phyloP scores from a whole-genome alignment of 2,113 vertebrate genomes.

The Chionomys nivalis region DNA sequence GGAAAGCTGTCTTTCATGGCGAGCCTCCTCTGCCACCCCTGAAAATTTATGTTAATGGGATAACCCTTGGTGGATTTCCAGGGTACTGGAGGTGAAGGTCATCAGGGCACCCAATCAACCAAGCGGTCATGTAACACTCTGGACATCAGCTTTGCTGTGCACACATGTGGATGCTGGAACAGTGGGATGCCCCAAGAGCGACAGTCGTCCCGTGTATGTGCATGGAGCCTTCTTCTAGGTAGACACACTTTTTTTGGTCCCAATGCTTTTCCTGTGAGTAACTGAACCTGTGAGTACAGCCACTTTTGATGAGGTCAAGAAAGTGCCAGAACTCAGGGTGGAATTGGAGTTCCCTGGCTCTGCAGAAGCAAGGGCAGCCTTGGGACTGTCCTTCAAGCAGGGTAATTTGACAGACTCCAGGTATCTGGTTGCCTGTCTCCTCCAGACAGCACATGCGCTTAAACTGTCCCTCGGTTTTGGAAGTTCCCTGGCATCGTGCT shows the following conservation, averaged over 20 bases:
- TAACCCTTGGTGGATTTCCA: no score
- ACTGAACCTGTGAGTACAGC: neutral
- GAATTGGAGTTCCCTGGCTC: neutral
- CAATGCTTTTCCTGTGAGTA: neutral
- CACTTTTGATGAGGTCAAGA: neutral
- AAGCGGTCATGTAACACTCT: neutral
- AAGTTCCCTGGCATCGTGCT: neutral
- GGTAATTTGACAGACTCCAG: neutral
- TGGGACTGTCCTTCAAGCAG: neutral
- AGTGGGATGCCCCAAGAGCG: neutral
- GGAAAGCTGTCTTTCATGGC: neutral
- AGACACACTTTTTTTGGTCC: neutral
- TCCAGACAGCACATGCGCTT: neutral
- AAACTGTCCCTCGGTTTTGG: neutral
- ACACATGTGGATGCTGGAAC: rapidly evolving
- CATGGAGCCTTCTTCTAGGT: neutral
- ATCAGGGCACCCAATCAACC: neutral
- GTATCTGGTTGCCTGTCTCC: neutral
- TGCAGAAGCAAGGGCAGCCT: neutral
- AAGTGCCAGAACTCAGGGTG: neutral
- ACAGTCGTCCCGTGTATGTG: rapidly evolving
- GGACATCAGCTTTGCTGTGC: neutral
- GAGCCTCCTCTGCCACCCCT: neutral
- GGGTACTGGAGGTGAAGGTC: neutral
- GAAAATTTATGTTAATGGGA: neutral